Evolutionary conservation across 2,797 vertebrate genomes (phyloP).

Genomic region (Melanotaenia trifasciata): DNA sequence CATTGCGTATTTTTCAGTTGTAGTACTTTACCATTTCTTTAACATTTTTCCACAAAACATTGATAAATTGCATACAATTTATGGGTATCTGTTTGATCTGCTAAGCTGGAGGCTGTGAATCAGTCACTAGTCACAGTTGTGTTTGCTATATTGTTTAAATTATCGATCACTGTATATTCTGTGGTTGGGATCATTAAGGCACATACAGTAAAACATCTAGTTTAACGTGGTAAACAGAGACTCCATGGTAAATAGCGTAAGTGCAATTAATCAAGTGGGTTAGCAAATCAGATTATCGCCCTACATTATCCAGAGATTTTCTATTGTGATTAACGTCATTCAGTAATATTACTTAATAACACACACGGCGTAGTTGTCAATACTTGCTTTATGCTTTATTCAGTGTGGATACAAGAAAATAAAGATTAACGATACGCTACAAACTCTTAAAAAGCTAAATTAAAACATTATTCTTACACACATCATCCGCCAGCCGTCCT

Average conservation of each 20-base stretch:
- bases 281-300: too few relatives aligned
- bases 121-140: background rate
- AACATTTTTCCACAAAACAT: background rate
- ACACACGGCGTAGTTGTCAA: background rate
- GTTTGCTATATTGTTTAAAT: background rate
- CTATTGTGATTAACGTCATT: background rate
- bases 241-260: background rate
- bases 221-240: too few relatives aligned
- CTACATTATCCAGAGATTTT: background rate
- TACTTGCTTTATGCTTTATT: background rate
- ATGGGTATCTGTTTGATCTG: background rate
- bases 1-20: background rate
- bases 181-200: background rate
- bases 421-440: background rate
- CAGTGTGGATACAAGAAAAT: background rate
- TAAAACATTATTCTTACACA: constrained; percentile 15
- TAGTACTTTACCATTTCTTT: background rate
- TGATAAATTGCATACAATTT: background rate
- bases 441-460: background rate
- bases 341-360: background rate
- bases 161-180: background rate
- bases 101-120: background rate
- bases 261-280: background rate
- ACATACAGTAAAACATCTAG: too few relatives aligned
- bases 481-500: constrained; percentile 3